Percentiles rank a stretch among this genome's conserved stretches.
Evolutionary conservation across 35 echinoderm and acorn worm genomes (phyloP).

Genomic region (Patiria miniata): DNA sequence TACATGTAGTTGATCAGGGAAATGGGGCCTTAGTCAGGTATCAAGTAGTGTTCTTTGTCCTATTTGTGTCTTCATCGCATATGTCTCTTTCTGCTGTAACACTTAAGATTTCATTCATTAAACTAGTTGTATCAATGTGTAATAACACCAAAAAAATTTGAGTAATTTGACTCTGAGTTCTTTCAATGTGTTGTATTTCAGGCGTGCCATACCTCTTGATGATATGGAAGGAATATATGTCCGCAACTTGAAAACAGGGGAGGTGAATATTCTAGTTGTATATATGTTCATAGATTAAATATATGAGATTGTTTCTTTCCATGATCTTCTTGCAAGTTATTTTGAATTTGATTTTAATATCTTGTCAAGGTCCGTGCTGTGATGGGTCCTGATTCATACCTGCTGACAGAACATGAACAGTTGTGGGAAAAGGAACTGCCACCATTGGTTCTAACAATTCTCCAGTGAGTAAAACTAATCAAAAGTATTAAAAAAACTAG

Average conservation of each 20-base stretch:
- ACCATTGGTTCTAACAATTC: slow-evolving; percentile 59
- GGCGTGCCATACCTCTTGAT: slow-evolving; percentile 80
- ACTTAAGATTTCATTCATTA: too few relatives aligned
- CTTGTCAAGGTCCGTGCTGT: slow-evolving; percentile 64
- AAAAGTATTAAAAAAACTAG: too few relatives aligned
- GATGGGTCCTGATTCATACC: slow-evolving; percentile 89
- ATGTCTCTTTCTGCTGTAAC: too few relatives aligned
- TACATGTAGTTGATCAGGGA: slow-evolving; percentile 74
- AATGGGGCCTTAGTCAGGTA: slow-evolving; percentile 77
- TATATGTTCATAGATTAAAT: too few relatives aligned
- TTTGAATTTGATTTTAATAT: too few relatives aligned
- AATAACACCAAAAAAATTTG: too few relatives aligned
- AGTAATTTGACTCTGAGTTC: background rate
- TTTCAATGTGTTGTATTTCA: slow-evolving; percentile 11
- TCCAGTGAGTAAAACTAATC: slow-evolving; percentile 83
- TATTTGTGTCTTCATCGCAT: too few relatives aligned
- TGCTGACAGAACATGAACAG: slow-evolving; percentile 86
- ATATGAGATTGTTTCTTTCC: too few relatives aligned
- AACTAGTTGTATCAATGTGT: too few relatives aligned
- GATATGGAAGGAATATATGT: slow-evolving; percentile 96
- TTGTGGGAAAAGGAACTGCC: slow-evolving; percentile 88
- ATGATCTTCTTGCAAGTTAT: too few relatives aligned
- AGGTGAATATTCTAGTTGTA: slow-evolving; percentile 34
- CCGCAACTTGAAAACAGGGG: slow-evolving; percentile 81
- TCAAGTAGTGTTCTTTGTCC: background rate